Percentiles rank a stretch among this genome's conserved stretches.
Evolutionary conservation across 1,140 invertebrate species (phyloP).

Genomic region (Colletes gigas): DNA sequence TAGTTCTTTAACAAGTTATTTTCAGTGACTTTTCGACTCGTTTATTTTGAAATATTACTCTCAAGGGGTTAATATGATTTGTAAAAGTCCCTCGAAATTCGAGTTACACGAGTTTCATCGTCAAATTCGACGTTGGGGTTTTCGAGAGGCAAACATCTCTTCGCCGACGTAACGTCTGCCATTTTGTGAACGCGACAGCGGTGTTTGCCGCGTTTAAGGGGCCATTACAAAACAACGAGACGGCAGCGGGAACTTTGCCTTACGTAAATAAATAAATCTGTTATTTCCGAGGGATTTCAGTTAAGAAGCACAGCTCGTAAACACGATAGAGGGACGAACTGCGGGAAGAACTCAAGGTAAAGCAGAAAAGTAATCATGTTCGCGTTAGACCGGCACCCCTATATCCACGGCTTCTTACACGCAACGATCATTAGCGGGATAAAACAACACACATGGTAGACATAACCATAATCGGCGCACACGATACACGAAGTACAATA

Average conservation of each 20-base stretch:
- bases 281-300: constrained; percentile 36
- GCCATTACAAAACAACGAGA: background rate
- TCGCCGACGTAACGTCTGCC: no score
- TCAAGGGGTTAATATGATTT: no score
- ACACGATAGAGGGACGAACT: background rate
- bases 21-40: no score
- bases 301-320: constrained; percentile 21
- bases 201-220: background rate
- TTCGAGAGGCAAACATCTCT: no score
- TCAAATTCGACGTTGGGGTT: no score
- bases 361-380: constrained; percentile 6
- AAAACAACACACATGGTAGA: no score
- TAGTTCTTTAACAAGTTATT: no score
- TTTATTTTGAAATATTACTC: no score
- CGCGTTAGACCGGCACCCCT: background rate
- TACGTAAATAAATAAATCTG: constrained; percentile 45
- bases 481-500: no score
- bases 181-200: background rate
- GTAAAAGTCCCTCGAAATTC: no score
- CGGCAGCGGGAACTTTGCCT: background rate
- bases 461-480: no score
- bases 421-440: background rate
- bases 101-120: no score
- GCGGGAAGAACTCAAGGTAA: constrained; percentile 15
- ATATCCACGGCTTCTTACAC: background rate